Base-by-base conservation (phyloP, 2,113 vertebrate genomes). In the Charadrius vociferus region DNA sequence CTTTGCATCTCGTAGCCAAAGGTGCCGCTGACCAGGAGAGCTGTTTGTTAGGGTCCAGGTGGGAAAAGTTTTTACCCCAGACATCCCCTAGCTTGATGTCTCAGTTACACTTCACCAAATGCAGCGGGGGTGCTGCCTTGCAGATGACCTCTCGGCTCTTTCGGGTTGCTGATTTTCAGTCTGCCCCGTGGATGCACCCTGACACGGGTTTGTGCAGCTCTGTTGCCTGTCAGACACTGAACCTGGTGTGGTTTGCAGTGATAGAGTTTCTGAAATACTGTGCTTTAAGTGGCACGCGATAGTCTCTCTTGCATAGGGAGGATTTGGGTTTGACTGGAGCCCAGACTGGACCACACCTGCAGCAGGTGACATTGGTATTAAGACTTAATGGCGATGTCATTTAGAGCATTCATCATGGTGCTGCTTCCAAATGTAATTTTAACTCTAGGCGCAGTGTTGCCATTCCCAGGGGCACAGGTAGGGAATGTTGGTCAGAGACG, bases 141-240 rank as follows among this genome's bases (percentile, higher is more conserved):
- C 73, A 3, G 9, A 61, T 56, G 24, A 22, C 47, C 32, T 37
- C 10, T 2, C 0, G 0, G 53, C 68, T n/a, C 27, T 10, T 49
- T 0, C 7, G 17, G 41, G 47, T 29, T 20, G 16, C 59, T 12
- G 36, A 4, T 55, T n/a, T 43, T 61, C n/a, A 20, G 22, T 21
- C 37, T 65, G 62, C 7, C 14, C 58, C 27, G 4, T 8, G 17
- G n/a, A 13, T 7, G 7, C 17, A 6, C 15, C 34, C 29, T 49
- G 11, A 36, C 14, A 0, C 5, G 9, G 30, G 6, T 37, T 59
- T 65, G 43, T 34, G 26, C 53, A 37, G 65, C 53, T 52, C 37
- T 36, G 49, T 50, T 65, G 20, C 39, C 41, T 36, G 26, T 24
- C 47, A 11, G 79, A 37, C 34, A 0, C 0, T 19, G 59, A 43